Percentiles rank a stretch among this genome's conserved stretches.
phyloP scores from a whole-genome alignment of 2,888 invertebrate species.

The Tyria jacobaeae region DNA sequence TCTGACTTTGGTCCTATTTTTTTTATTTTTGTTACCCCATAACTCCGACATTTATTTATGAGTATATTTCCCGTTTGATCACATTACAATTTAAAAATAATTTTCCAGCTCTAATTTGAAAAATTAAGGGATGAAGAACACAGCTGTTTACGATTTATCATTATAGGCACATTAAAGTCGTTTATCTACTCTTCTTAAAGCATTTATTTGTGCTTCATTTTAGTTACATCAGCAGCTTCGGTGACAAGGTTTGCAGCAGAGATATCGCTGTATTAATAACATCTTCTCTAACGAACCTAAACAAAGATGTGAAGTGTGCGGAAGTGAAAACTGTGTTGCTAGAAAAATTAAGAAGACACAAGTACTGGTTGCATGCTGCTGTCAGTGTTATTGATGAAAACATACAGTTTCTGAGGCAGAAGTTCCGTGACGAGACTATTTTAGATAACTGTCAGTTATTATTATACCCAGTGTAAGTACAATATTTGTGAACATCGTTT shows the following conservation, averaged over 20 bases:
- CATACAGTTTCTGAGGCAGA: conserved; percentile 82
- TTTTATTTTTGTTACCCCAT: too few relatives aligned
- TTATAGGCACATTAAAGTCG: too few relatives aligned
- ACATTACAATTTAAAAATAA: too few relatives aligned
- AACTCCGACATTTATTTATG: too few relatives aligned
- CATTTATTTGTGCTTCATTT: background rate
- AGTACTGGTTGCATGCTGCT: conserved; percentile 88
- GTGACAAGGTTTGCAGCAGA: conserved; percentile 79
- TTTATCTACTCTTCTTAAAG: too few relatives aligned
- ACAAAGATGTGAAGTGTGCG: conserved; percentile 12
- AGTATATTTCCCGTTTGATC: too few relatives aligned
- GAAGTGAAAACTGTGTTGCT: conserved; percentile 46
- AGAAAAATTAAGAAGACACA: conserved; percentile 84
- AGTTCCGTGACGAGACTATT: conserved; percentile 85
- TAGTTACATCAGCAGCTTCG: conserved; percentile 86
- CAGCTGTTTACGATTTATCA: too few relatives aligned
- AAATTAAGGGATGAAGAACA: too few relatives aligned
- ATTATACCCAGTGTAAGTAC: conserved; percentile 89
- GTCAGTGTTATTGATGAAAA: conserved; percentile 87
- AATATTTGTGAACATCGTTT: conserved; percentile 18
- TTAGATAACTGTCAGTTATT: conserved; percentile 88
- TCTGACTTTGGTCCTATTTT: too few relatives aligned
- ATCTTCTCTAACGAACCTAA: conserved; percentile 55
- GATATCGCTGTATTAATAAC: conserved; percentile 72
- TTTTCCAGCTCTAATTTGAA: too few relatives aligned